phyloP scores from a whole-genome alignment of 2,888 invertebrate genomes.

The Dicyrtomina minuta region DNA sequence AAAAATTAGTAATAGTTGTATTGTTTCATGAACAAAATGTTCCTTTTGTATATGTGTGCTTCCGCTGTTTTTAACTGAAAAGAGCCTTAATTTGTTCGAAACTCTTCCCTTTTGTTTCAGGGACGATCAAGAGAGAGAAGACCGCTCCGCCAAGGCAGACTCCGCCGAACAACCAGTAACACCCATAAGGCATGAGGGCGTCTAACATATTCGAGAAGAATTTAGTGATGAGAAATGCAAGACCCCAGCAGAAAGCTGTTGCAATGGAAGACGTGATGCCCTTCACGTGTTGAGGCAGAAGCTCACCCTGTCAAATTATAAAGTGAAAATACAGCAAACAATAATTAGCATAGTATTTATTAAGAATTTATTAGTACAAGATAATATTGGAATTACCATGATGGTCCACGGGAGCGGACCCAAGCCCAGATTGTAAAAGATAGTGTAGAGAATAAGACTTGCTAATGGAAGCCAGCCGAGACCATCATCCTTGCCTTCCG shows the following conservation, averaged over 20 bases:
- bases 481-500: conserved; percentile 53
- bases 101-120: conserved; percentile 79
- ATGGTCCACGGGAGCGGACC: conserved; percentile 63
- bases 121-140: conserved; percentile 62
- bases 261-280: conserved; percentile 71
- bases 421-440: conserved; percentile 65
- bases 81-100: conserved; percentile 66
- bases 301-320: conserved; percentile 62
- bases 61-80: neutral
- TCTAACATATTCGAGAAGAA: conserved; percentile 56
- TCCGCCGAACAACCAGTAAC: conserved; percentile 49
- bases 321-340: too few relatives aligned
- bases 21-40: too few relatives aligned
- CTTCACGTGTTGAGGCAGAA: conserved; percentile 72
- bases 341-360: neutral
- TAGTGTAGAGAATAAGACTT: conserved; percentile 73
- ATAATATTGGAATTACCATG: conserved; percentile 12
- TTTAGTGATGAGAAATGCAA: conserved; percentile 64
- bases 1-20: too few relatives aligned
- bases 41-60: too few relatives aligned
- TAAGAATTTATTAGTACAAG: neutral
- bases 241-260: conserved; percentile 73
- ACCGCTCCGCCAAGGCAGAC: conserved; percentile 38
- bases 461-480: conserved; percentile 73
- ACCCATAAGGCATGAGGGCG: conserved; percentile 61